Base-by-base conservation (phyloP, 2,797 vertebrate species). In the Echeneis naucrates region DNA sequence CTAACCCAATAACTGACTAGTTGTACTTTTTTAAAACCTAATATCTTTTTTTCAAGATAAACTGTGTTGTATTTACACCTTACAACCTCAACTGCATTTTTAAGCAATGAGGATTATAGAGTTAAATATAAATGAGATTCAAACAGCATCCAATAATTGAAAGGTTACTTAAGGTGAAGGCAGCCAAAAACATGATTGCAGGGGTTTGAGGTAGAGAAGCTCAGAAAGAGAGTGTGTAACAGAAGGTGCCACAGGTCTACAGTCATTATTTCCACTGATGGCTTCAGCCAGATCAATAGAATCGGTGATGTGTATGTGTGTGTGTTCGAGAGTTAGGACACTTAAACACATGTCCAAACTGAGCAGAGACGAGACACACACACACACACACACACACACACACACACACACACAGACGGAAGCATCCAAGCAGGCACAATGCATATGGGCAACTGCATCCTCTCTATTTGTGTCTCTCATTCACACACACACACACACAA, bases 251-350 rank as follows among this genome's bases (percentile, higher is more conserved):
- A 75, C 79, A 85, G 75, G 77, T 86, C 68, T 55, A 19, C 26
- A 72, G 70, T 87, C 84, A 81, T 88, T 80, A 77, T 88, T 84
- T 89, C 79, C 86, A 79, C 71, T 68, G 57, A 75, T 80, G 81
- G 81, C 76, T 84, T 75, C 65, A 69, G 66, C 44, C 48, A 58
- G 80, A 91, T 87, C 83, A 73, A 89, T 87, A 87, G 26, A 82
- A 74, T 30, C 68, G 51, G 71, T 63, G 32, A 26, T 55, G 51
- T 69, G 50, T 55, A 44, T 66, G 69, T 68, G 57, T 44, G 40
- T 44, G n/a, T 47, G n/a, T 48, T 38, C 51, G 26, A 72, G 51
- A 59, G 70, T 57, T 42, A 61, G 47, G 37, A 71, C 42, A 47
- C 42, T 61, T 33, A 11, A 44, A 24, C 51, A 78, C 72, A 69